Evolutionary conservation across 2,888 invertebrate species (phyloP).

Genomic region (Ophion costatus): DNA sequence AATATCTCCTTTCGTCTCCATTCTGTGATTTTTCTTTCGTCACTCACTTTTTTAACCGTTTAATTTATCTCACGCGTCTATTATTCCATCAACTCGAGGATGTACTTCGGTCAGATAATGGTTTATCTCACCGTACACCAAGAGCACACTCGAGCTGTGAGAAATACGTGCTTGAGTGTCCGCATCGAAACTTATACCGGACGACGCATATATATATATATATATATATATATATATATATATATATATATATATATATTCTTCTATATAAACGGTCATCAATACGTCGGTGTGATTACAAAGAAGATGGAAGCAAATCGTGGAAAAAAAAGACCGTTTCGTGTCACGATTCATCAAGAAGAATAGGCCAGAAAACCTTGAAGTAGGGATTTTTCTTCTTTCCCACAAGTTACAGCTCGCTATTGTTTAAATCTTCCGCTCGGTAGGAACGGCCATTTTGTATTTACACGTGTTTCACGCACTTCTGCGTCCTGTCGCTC

Average conservation of each 20-base stretch:
- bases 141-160: conserved; percentile 44
- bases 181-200: conserved; percentile 22
- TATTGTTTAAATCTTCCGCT: conserved; percentile 50
- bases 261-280: background rate
- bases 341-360: background rate
- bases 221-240: background rate
- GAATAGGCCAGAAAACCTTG: background rate
- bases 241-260: background rate
- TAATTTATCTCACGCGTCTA: conserved; percentile 26
- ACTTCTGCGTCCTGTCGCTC: conserved; percentile 75
- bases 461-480: conserved; percentile 73
- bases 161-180: conserved; percentile 57
- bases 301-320: background rate
- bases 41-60: background rate
- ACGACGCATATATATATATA: background rate
- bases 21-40: conserved; percentile 25
- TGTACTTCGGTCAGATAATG: conserved; percentile 37
- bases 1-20: background rate
- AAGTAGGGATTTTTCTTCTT: background rate
- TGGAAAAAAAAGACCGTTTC: background rate
- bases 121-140: conserved; percentile 16
- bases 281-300: background rate
- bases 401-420: conserved; percentile 6
- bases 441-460: conserved; percentile 71
- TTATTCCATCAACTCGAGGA: conserved; percentile 27